Conservation (phyloP, 1,140 invertebrate genomes). For the Pseudomyrmex concolor region DNA sequence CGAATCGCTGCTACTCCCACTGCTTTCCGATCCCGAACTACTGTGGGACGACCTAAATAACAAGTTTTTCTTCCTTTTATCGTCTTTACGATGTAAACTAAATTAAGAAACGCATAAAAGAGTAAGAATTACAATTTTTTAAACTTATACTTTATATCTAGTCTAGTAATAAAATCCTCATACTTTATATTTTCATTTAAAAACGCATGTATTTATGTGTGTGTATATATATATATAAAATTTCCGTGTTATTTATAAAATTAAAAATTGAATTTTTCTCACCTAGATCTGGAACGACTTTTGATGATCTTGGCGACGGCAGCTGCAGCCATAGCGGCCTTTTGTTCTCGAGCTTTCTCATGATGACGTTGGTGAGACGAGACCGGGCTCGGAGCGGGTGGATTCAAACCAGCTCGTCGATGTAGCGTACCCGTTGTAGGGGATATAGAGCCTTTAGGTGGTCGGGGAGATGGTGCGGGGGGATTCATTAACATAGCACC, state of each 20-base stretch:
- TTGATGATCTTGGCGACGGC: conserved; percentile 84
- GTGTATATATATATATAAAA: background rate
- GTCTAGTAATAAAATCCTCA: too few species aligned
- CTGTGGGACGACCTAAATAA: conserved; percentile 81
- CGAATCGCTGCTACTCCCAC: conserved; percentile 85
- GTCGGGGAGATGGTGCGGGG: conserved; percentile 87
- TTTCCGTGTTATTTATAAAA: conserved; percentile 13
- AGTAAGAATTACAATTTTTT: background rate
- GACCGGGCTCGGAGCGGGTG: conserved; percentile 81
- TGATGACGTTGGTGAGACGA: conserved; percentile 79
- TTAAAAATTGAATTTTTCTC: conserved; percentile 37
- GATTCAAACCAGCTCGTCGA: conserved; percentile 83
- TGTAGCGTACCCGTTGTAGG: conserved; percentile 81
- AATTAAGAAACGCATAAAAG: background rate
- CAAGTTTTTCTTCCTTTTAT: conserved; percentile 9
- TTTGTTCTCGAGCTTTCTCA: conserved; percentile 81
- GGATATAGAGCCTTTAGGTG: conserved; percentile 80
- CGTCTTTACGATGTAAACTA: background rate
- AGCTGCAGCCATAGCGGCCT: conserved; percentile 81
- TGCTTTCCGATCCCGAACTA: conserved; percentile 84
- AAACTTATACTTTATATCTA: too few species aligned
- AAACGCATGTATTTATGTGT: background rate
- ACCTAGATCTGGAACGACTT: conserved; percentile 83
- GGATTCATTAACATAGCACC: conserved; percentile 89
- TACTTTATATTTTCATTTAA: too few species aligned